Base-by-base conservation (phyloP, 1,140 invertebrate species). In the Batillaria attramentaria region DNA sequence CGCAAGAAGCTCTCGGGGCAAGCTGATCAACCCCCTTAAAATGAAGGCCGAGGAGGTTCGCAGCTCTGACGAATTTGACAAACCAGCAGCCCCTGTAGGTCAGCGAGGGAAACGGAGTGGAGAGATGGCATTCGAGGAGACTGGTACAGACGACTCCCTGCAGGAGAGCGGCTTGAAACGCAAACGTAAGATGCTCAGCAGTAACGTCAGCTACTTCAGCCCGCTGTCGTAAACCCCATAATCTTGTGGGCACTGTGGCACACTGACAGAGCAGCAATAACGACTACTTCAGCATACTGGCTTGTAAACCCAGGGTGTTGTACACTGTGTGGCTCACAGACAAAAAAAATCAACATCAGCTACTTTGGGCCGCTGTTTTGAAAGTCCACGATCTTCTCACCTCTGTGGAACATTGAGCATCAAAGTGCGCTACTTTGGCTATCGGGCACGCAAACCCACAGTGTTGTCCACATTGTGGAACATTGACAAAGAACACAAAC, bases 31-130 rank as follows among this genome's bases (percentile, higher is more conserved):
- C 1, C n/a, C n/a, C n/a, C n/a, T n/a, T n/a, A 62, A n/a, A 35
- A 24, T 31, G 24, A 62, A 24, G 13, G 16, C 54, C 3, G 46
- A 54, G 37, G 72, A 57, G 3, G 73, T 42, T 1, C 54, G 54
- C 54, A 73, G 80, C 31, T 85, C 81, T 50, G 83, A 82, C 20
- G 83, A 85, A 65, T 85, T 85, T 78, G 79, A 82, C 57, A 80
- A 79, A 46, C 78, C 80, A 18, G 69, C 28, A 37, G 31, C 28
- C 24, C 60, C 37, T 62, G 24, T 33, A 74, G n/a, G 18, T 1
- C 57, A 41, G 24, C 37, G 50, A 37, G 50, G 24, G 4, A 76
- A 66, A 18, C 69, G 70, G 31, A 57, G 77, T 37, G 73, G 75
- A n/a, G 80, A 79, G 72, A 75, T 75, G 33, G 62, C 78, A 33